Evolutionary conservation across 2,888 invertebrate genomes (phyloP).

Genomic region (Meiosimyza platycephala): DNA sequence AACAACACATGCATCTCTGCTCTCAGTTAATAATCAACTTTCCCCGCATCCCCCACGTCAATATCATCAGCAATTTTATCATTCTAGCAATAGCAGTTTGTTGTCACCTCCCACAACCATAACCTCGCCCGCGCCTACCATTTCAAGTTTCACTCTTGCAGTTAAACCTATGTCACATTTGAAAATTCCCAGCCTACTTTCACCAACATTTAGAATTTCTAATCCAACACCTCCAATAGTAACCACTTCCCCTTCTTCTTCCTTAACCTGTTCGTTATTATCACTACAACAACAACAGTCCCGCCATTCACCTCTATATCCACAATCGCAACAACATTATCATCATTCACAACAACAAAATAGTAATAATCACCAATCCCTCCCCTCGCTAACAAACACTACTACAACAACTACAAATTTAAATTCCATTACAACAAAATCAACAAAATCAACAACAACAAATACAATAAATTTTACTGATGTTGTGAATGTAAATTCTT

Average conservation of each 20-base stretch:
- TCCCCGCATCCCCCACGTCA: conserved; percentile 2
- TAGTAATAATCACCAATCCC: conserved; percentile 38
- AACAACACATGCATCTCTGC: conserved; percentile 30
- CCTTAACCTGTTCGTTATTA: conserved; percentile 22
- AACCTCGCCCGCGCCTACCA: too few relatives aligned
- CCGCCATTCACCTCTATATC: conserved; percentile 39
- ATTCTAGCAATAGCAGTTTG: background rate
- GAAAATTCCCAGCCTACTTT: conserved; percentile 36
- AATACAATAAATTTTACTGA: conserved; percentile 66
- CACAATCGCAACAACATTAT: conserved; percentile 47
- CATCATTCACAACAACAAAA: conserved; percentile 64
- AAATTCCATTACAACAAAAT: conserved; percentile 68
- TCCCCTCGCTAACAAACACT: background rate
- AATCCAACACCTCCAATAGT: background rate
- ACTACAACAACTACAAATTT: conserved; percentile 55
- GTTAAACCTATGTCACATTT: conserved; percentile 27
- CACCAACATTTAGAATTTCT: conserved; percentile 24
- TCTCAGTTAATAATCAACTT: background rate
- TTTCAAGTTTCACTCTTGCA: background rate
- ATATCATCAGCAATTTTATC: conserved; percentile 12
- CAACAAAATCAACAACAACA: conserved; percentile 65
- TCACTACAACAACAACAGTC: conserved; percentile 31
- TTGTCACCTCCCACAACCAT: background rate
- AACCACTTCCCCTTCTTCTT: conserved; percentile 29
- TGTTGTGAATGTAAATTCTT: conserved; percentile 68